Conservation (phyloP, 2,888 invertebrate genomes). For the Lagria hirta region DNA sequence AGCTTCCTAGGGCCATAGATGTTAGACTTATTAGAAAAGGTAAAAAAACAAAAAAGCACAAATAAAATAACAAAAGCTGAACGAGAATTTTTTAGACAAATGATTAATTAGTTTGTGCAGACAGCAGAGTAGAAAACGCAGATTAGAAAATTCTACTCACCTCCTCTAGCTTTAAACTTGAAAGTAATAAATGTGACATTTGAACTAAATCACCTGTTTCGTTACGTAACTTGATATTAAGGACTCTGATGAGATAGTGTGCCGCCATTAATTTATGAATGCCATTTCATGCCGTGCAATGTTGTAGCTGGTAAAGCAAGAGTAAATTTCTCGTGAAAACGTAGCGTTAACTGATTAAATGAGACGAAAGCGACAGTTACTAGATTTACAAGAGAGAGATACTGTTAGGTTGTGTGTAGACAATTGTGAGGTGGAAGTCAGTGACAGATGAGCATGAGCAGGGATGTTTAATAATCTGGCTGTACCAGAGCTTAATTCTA, state of each 20-base stretch:
- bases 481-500: slow-evolving; percentile 50
- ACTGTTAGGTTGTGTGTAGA: slow-evolving; percentile 3
- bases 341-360: slow-evolving; percentile 16
- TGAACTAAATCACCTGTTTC: slow-evolving; percentile 30
- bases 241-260: slow-evolving; percentile 16
- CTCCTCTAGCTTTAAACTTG: no score
- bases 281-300: slow-evolving; percentile 18
- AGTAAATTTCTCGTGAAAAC: slow-evolving; percentile 1
- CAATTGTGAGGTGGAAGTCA: slow-evolving; percentile 9
- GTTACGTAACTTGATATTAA: slow-evolving; percentile 17
- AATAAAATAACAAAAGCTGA: no score
- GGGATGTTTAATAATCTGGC: slow-evolving; percentile 49
- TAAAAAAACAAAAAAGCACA: no score
- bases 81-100: no score
- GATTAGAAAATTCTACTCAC: no score
- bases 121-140: no score
- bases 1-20: no score
- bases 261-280: slow-evolving; percentile 21
- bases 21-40: no score
- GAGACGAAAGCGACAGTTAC: slow-evolving; percentile 2
- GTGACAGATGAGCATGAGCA: slow-evolving; percentile 35
- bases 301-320: slow-evolving; percentile 19
- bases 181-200: slow-evolving; percentile 34
- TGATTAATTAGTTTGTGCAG: no score
- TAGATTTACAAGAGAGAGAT: slow-evolving; percentile 6